Evolutionary conservation across 2,888 invertebrate species (phyloP), one percentile per base, ranked within the genome.

Genomic region (Sinohyriopsis cumingii): DNA sequence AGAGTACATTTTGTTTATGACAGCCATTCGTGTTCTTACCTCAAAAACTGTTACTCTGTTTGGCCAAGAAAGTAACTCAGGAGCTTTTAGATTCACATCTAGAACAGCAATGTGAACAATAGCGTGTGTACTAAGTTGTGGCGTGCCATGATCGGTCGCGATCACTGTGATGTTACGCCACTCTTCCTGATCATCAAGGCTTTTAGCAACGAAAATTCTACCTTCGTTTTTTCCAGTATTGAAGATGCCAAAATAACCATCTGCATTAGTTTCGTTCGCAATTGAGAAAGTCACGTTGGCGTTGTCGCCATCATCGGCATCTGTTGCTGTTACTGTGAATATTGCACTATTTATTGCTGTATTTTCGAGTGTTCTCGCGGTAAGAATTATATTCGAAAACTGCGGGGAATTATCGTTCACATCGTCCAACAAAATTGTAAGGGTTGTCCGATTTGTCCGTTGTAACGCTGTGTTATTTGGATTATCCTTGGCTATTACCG

Each of bases 341-440:
- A 75, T 28, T 12, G 53, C 1, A 25, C 57, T 25, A 18, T 45
- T 33, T 54, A 59, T n/a, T 9, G 1, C 28, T 15, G 28, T 65
- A 12, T 63, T 63, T 56, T 75, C 75, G 20, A n/a, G 12, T 53
- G 82, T 73, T 1, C 59, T 67, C 15, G 75, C 61, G 0, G 62
- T 70, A 18, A 80, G 72, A 12, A 55, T 24, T 15, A 33, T 0
- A 6, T 69, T 12, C 9, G 79, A 74, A 91, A 98, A 97, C 82
- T 92, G 92, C 0, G 98, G 98, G 20, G 94, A 93, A 91, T 97
- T 96, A 87, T 98, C 98, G 89, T 98, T 98, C 90, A 96, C 97
- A 91, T 98, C 97, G 71, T 53, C 22, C 4, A 84, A 67, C 1
- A 55, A 66, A 1, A 84, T 73, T 3, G 61, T 53, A 12, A 84